Base-by-base conservation (phyloP, 2,113 vertebrate genomes). In the Nesospiza acunhae region DNA sequence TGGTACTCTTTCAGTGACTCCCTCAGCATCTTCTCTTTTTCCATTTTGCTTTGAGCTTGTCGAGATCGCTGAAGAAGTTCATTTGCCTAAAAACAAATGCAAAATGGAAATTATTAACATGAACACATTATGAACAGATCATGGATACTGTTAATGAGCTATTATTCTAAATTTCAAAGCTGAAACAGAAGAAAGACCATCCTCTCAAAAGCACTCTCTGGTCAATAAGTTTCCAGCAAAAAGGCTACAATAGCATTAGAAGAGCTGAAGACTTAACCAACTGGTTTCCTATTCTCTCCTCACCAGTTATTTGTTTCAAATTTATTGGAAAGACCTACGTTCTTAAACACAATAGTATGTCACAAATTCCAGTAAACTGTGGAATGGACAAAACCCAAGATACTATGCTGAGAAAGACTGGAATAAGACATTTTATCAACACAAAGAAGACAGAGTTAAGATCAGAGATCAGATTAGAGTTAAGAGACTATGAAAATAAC, bases 1-100 rank as follows among this genome's bases (percentile, higher is more conserved):
- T 99, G 99, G 95, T 99, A 99, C 33, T 99, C 98, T 18, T 97
- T 98, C 50, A 99, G 97, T 8, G 99, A 99, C 87, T 99, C 99
- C 74, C 98, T 98, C 68, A 99, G 96, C 62, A 98, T 99, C 76
- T 98, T 98, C 90, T 99, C 99, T 91, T 99, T 99, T 83, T 99
- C 99, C 6, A 49, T 55, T 95, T 99, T 99, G 95, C 95, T 99
- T 96, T 99, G 99, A 94, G 99, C 97, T 97, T 99, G 99, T 91
- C 99, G 98, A 39, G 99, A 99, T 49, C 98, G 97, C 96, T 99
- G 99, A 78, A 99, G 98, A 87, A 99, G 96, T 96, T 99, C 99
- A 97, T 99, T 99, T 92, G 99, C 99, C 99, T 99, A 72, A 42
- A 92, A 83, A 88, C 39, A 97, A 84, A 95, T 18, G 62, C 9